phyloP scores from a whole-genome alignment of 2,797 vertebrate species.

The Nasua narica region DNA sequence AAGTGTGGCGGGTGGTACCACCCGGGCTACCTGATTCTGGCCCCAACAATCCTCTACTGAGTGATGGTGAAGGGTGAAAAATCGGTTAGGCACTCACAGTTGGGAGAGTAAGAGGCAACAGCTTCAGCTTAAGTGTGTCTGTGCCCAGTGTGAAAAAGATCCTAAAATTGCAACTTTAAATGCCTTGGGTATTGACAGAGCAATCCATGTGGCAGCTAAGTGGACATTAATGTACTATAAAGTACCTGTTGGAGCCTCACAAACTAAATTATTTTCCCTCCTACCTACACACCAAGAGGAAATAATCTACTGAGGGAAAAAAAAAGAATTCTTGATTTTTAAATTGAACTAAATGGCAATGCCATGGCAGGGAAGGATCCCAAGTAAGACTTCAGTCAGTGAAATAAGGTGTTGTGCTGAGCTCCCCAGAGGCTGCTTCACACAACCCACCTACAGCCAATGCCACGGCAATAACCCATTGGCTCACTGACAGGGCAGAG shows the following conservation, averaged over 20 bases:
- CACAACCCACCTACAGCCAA: not conserved
- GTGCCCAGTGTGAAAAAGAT: slow-evolving; percentile 45
- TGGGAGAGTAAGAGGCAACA: not conserved
- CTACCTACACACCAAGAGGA: slow-evolving; percentile 42
- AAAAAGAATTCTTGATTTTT: slow-evolving; percentile 67
- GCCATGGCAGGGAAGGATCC: not conserved
- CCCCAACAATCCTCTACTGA: not conserved
- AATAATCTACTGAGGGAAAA: slow-evolving; percentile 51
- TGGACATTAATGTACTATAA: slow-evolving; percentile 70
- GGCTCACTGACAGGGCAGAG: rapidly evolving
- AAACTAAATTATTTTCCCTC: slow-evolving; percentile 50
- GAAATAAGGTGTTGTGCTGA: not conserved
- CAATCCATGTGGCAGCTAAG: slow-evolving; percentile 64
- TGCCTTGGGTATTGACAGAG: slow-evolving; percentile 61
- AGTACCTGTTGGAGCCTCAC: slow-evolving; percentile 44
- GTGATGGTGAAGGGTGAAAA: slow-evolving; percentile 6
- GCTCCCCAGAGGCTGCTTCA: not conserved
- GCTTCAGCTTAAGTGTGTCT: slow-evolving; percentile 28
- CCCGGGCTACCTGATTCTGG: not conserved
- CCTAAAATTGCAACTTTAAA: slow-evolving; percentile 58
- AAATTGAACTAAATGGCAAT: slow-evolving; percentile 55
- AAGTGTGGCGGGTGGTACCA: not conserved
- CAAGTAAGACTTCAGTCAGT: not conserved
- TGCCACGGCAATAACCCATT: not conserved
- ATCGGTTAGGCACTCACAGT: slow-evolving; percentile 42